A percentile compares a stretch with the other conserved stretches of the same genome.
These are phyloP conservation scores for Tyrophagus putrescentiae DNA, from an alignment of 1,140 invertebrate genomes.

Conservation along the genomic window DNA sequence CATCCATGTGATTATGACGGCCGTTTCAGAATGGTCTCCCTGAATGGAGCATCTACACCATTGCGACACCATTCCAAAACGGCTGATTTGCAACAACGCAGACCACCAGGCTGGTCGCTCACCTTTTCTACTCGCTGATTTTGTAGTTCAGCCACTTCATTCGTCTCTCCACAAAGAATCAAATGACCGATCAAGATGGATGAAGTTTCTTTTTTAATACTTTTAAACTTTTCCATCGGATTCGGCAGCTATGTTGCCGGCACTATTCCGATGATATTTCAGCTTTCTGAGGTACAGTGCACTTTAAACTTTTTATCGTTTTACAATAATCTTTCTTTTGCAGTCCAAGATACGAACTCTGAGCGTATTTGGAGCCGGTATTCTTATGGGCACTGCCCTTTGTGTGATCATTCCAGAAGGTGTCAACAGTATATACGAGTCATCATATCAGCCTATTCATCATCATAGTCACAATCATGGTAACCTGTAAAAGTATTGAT, in stretches of 20 bases:
- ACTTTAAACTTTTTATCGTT: slow-evolving; percentile 12
- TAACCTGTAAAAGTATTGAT: slow-evolving; percentile 6
- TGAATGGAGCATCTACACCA: no score
- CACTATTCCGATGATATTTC: slow-evolving; percentile 76
- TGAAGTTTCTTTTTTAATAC: slow-evolving; percentile 25
- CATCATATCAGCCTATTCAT: slow-evolving; percentile 29
- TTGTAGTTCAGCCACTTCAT: no score
- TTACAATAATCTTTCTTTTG: slow-evolving; percentile 29
- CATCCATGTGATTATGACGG: no score
- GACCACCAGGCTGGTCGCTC: no score
- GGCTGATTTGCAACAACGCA: no score
- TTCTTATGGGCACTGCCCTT: slow-evolving; percentile 91
- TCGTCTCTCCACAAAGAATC: no score
- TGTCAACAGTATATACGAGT: slow-evolving; percentile 56
- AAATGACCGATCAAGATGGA: no score
- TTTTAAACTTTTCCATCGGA: slow-evolving; percentile 65
- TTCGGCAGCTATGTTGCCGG: slow-evolving; percentile 85
- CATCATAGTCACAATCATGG: slow-evolving; percentile 16
- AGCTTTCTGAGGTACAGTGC: slow-evolving; percentile 70
- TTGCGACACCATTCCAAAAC: no score
- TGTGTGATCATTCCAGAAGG: slow-evolving; percentile 98
- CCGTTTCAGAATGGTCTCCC: no score
- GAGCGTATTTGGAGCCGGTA: slow-evolving; percentile 84
- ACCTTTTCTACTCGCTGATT: no score
- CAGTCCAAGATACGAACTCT: slow-evolving; percentile 85